Percentiles rank a stretch among this genome's conserved stretches.
phyloP scores from a whole-genome alignment of 2,888 invertebrate genomes.

The Melangyna quadrimaculata region DNA sequence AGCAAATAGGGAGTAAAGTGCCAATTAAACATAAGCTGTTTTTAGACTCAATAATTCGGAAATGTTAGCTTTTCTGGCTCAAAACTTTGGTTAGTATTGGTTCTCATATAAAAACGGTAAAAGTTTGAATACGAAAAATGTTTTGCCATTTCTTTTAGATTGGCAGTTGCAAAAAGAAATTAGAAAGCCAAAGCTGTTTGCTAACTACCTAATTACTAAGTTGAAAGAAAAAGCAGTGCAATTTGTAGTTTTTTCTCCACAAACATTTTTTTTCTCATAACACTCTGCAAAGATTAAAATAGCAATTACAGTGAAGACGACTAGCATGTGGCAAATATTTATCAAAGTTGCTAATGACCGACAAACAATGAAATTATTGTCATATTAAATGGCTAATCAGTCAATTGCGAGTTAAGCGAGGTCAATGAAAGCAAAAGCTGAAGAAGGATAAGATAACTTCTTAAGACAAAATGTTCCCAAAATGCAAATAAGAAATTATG shows the following conservation, averaged over 20 bases:
- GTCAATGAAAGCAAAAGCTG: neutral
- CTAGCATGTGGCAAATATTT: neutral
- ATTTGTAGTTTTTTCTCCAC: neutral
- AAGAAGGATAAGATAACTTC: neutral
- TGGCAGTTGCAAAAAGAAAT: neutral
- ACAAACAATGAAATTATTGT: neutral
- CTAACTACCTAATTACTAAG: too few species aligned
- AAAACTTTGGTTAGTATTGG: too few species aligned
- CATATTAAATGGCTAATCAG: neutral
- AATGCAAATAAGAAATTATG: too few species aligned
- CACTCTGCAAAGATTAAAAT: neutral
- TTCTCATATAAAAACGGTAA: too few species aligned
- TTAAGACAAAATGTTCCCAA: neutral
- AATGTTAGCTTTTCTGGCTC: too few species aligned
- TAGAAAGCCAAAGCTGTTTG: neutral
- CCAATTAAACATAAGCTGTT: too few species aligned
- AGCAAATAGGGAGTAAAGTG: too few species aligned
- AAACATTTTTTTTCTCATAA: neutral
- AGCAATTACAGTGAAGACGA: neutral
- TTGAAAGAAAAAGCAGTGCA: neutral
- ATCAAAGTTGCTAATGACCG: neutral
- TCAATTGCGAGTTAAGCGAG: neutral
- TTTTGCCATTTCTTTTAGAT: too few species aligned
- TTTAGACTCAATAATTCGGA: too few species aligned
- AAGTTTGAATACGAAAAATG: too few species aligned